phyloP scores from a whole-genome alignment of 2,888 invertebrate genomes.

The Ormia ochracea region DNA sequence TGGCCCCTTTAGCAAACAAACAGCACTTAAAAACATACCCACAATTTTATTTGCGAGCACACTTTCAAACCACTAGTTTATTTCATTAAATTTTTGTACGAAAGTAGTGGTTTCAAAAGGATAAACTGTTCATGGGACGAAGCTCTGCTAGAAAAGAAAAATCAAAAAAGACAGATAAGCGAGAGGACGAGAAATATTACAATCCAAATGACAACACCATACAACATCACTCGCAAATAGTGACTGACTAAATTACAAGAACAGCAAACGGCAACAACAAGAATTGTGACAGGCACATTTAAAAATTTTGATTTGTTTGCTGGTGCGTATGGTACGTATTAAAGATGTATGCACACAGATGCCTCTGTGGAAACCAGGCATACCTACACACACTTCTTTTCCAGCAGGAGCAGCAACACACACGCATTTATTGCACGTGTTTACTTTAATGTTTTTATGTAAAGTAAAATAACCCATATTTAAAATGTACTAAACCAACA shows the following conservation, averaged over 20 bases:
- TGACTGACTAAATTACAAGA: constrained; percentile 28
- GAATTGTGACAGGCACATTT: constrained; percentile 23
- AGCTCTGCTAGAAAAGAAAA: not conserved
- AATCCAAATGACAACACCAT: not conserved
- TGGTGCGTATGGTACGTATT: not conserved
- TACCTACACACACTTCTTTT: not conserved
- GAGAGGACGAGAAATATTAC: not conserved
- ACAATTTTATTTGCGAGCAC: not conserved
- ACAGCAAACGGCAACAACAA: not conserved
- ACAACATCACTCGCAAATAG: constrained; percentile 7
- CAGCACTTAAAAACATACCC: not conserved
- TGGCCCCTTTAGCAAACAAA: not conserved
- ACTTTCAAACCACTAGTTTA: constrained; percentile 26
- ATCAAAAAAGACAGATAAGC: not conserved
- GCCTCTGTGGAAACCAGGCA: not conserved
- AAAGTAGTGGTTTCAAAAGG: constrained; percentile 35
- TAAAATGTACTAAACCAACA: constrained; percentile 45
- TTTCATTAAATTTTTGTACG: constrained; percentile 43
- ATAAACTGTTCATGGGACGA: constrained; percentile 9
- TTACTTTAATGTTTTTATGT: not conserved
- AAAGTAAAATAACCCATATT: constrained; percentile 26
- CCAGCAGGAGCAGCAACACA: not conserved
- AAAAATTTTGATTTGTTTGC: not conserved
- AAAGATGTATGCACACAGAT: not conserved
- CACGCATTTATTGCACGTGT: not conserved